Evolutionary conservation across 2,888 invertebrate species (phyloP).

Genomic region (Tribolium freemani): DNA sequence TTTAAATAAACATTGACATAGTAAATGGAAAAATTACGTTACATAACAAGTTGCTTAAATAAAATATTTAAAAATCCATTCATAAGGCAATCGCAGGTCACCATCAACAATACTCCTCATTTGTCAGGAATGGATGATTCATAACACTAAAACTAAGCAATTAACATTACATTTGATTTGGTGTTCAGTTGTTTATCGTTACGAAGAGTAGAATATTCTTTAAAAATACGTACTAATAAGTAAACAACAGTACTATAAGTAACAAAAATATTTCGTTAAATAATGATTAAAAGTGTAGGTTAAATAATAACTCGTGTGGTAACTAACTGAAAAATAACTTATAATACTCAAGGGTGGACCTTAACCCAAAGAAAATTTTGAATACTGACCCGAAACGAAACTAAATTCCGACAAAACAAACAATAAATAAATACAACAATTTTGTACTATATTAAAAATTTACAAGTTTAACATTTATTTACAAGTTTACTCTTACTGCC

Average conservation of each 20-base stretch:
- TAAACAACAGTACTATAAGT: conserved; percentile 33
- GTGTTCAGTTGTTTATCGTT: conserved; percentile 43
- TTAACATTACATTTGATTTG: conserved; percentile 46
- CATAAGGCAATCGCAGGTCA: conserved; percentile 64
- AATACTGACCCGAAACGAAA: conserved; percentile 43
- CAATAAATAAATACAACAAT: conserved; percentile 46
- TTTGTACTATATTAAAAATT: conserved; percentile 44
- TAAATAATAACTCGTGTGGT: conserved; percentile 34
- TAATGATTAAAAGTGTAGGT: conserved; percentile 21
- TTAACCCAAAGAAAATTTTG: conserved; percentile 13
- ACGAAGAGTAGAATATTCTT: conserved; percentile 36
- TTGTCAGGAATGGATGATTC: conserved; percentile 40
- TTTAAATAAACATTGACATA: conserved; percentile 55
- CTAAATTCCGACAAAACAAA: conserved; percentile 30
- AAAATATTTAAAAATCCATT: conserved; percentile 52
- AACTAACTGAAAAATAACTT: conserved; percentile 28
- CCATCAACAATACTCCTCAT: conserved; percentile 53
- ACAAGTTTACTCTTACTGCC: conserved; percentile 67
- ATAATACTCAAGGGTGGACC: conserved; percentile 26
- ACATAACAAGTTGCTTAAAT: conserved; percentile 35
- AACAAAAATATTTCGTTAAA: conserved; percentile 19
- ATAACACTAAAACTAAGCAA: conserved; percentile 35
- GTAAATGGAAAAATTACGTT: conserved; percentile 56
- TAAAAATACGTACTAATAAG: conserved; percentile 44
- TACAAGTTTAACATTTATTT: conserved; percentile 29